Evolutionary conservation across 2,888 invertebrate species (phyloP), one percentile per base, ranked within the genome.

Genomic region (Chloromyia formosa): DNA sequence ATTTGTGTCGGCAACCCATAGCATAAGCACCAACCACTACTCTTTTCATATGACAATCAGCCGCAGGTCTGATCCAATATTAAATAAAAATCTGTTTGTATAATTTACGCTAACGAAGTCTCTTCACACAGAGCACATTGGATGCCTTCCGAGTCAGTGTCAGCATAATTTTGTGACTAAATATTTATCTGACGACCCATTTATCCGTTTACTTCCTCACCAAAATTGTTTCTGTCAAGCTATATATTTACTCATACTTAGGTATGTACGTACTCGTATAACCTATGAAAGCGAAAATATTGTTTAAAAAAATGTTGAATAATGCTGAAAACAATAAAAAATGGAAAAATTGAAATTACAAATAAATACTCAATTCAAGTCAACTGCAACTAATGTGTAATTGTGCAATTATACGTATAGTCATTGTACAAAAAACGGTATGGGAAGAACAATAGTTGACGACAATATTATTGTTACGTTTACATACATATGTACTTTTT

Each of bases 141-240:
- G 27, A 35, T 35, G 7, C 27, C 27, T 35, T 35, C 10, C 66
- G 14, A 49, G 22, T 18, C 49, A 45, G 56, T 40, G 56, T 27
- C 71, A 40, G 40, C 71, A 56, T 58, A 58, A 18, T 35, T 35
- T 35, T 40, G 23, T 71, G 56, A 56, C 27, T 56, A 71, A 56
- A 56, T 71, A 71, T 71, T 71, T 71, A 71, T 71, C 56, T 71
- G 40, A 23, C 16, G 56, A 40, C 56, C 71, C 18, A 71, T 58
- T 71, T 71, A 20, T 16, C 40, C 23, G 27, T 71, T 58, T 71
- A 35, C 27, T 35, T 35, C 27, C 27, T 35, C 27, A 2, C 27
- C 7, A 35, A 35, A 35, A 35, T 35, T n/a, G n/a, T n/a, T 2
- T 35, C 3, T 35, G 27, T 35, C 27, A 35, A 35, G 27, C 27